A percentile compares a stretch with the other conserved stretches of the same genome.
Conservation (phyloP, 2,888 invertebrate species). For the Tenthredo distinguenda region DNA sequence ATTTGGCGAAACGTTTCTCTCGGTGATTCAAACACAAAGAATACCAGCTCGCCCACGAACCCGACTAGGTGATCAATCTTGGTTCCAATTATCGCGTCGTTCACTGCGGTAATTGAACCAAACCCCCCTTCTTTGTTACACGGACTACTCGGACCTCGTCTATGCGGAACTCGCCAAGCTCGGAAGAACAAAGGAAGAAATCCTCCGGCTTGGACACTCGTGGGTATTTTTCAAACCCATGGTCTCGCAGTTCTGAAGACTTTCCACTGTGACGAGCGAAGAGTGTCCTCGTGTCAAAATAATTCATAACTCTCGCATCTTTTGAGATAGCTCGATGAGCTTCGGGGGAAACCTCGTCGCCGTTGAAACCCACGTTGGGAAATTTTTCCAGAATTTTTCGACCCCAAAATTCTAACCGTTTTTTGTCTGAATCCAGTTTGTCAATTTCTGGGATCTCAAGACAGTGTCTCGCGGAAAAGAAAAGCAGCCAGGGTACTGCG, state of each 20-base stretch:
- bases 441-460: not conserved
- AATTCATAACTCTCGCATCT: not conserved
- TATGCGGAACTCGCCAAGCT: not conserved
- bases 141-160: not conserved
- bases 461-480: not conserved
- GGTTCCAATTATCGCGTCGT: constrained; percentile 74
- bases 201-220: not conserved
- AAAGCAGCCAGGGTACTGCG: not conserved
- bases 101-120: constrained; percentile 71
- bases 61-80: constrained; percentile 69
- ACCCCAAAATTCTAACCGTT: not conserved
- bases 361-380: too few species aligned
- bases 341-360: not conserved
- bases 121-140: constrained; percentile 12
- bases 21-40: constrained; percentile 6
- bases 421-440: not conserved
- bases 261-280: not conserved
- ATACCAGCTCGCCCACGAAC: constrained; percentile 5
- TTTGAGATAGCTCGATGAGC: not conserved
- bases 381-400: not conserved
- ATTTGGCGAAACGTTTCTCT: not conserved
- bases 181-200: not conserved
- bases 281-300: not conserved
- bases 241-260: not conserved
- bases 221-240: not conserved